A percentile compares a stretch with the other conserved stretches of the same genome.
phyloP scores from a whole-genome alignment of 2,888 invertebrate genomes.

The Cephalotes varians region DNA sequence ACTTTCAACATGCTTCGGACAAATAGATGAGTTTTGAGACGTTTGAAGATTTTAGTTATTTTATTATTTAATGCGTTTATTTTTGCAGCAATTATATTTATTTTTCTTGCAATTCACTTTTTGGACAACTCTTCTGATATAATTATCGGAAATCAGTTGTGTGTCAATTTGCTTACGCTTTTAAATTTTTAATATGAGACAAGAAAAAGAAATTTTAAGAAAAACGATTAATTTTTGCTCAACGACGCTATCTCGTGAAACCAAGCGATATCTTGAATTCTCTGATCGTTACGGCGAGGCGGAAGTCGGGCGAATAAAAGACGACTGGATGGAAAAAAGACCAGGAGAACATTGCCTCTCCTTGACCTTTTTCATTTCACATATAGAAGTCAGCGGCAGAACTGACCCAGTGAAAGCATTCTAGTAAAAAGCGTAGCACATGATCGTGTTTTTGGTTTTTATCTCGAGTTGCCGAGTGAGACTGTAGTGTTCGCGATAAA shows the following conservation, averaged over 20 bases:
- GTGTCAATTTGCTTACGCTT: neutral
- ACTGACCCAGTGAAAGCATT: constrained; percentile 31
- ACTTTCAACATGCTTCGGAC: neutral
- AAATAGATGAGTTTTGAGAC: neutral
- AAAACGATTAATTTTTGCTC: neutral
- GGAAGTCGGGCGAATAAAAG: constrained; percentile 32
- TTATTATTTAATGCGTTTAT: neutral
- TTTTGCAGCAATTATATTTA: neutral
- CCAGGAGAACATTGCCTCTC: constrained; percentile 19
- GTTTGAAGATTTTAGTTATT: neutral
- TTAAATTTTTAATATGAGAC: neutral
- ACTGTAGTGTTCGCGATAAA: constrained; percentile 7
- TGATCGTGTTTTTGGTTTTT: constrained; percentile 30
- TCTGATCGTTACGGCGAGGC: neutral
- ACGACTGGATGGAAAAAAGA: neutral
- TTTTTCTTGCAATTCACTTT: neutral
- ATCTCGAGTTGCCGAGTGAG: neutral
- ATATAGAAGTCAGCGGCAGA: constrained; percentile 33
- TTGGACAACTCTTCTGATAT: neutral
- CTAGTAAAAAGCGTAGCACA: constrained; percentile 28
- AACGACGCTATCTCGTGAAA: constrained; percentile 4
- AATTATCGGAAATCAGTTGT: neutral
- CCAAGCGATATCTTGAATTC: neutral
- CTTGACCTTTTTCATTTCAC: constrained; percentile 27
- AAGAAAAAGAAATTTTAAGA: neutral